Evolutionary conservation across 2,888 invertebrate genomes (phyloP), one percentile per base, ranked within the genome.

Genomic region (Leptinotarsa juncta): DNA sequence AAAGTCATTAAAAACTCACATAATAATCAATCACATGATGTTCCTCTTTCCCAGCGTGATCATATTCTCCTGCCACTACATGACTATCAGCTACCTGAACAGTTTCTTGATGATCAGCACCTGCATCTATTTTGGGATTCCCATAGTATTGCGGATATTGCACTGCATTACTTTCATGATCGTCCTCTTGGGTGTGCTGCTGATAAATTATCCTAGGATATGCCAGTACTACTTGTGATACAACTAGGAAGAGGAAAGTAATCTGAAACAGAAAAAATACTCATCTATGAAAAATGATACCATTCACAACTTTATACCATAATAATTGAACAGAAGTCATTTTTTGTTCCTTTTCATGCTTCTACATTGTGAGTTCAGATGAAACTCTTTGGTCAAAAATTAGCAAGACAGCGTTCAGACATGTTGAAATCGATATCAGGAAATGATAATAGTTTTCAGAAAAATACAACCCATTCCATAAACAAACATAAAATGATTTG

Each of bases 161-260:
- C 14, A 77, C 75, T 12, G 69, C 72, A 26, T 79, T 76, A 14
- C 53, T 70, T 18, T 53, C 77, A 23, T 74, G 71, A 55, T 73
- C 70, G 14, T 74, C 75, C 65, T 80, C 77, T 74, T 73, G 72
- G 4, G 67, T 55, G n/a, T 80, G 75, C 60, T 81, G 77, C 60
- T 81, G 77, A 26, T 79, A 76, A 1, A 81, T 68, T 68, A 80
- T 77, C 65, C 78, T 78, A 10, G 80, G 75, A 51, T 76, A 77
- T 16, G 72, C 80, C 18, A 70, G 55, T 3, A 75, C 51, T 55
- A 70, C 53, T 53, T 67, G 77, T 55, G 78, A 68, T 50, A 72
- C 42, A 20, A 66, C 70, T 18, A 75, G 32, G 15, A 70, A 65
- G 7, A 75, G 18, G 18, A 75, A 14, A 69, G 67, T 57, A 66